These are phyloP conservation scores for Temnopleurus reevesii DNA, from an alignment of 53 echinoderm and acorn worm genomes.

Conservation along the genomic window DNA sequence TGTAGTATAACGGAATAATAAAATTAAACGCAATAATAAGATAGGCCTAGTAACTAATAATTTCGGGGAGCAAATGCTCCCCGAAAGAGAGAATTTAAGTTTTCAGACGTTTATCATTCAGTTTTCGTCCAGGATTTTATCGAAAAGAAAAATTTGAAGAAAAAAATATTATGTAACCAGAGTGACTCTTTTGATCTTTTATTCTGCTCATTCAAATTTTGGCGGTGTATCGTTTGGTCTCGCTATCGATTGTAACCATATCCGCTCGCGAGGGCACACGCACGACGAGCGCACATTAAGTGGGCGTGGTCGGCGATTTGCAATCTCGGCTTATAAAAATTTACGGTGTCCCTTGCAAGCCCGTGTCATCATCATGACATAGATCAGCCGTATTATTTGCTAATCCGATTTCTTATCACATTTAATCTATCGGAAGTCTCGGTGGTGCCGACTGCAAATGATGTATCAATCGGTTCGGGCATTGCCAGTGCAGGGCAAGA, in stretches of 20 bases:
- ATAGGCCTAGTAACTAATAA: too few relatives aligned
- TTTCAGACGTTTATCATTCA: too few relatives aligned
- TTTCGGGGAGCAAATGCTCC: too few relatives aligned
- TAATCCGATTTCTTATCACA: background rate
- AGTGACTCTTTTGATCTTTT: too few relatives aligned
- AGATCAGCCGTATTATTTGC: background rate
- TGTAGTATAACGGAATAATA: too few relatives aligned
- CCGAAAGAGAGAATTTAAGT: too few relatives aligned
- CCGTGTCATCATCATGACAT: background rate
- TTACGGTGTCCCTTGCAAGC: too few relatives aligned
- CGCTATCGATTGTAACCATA: background rate
- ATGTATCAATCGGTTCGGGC: background rate
- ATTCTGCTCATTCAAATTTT: too few relatives aligned
- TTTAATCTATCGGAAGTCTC: background rate
- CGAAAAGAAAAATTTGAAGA: too few relatives aligned
- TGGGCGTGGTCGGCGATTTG: slow-evolving; percentile 22
- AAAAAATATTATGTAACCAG: too few relatives aligned
- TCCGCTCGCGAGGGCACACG: background rate
- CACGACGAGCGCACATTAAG: background rate
- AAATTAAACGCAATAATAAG: too few relatives aligned
- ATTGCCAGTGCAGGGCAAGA: background rate
- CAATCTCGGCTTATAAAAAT: background rate
- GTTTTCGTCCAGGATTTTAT: too few relatives aligned
- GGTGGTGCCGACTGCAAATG: background rate
- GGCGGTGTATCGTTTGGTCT: background rate